Evolutionary conservation across 2,113 vertebrate species (phyloP).

Genomic region (Hippocampus zosterae): DNA sequence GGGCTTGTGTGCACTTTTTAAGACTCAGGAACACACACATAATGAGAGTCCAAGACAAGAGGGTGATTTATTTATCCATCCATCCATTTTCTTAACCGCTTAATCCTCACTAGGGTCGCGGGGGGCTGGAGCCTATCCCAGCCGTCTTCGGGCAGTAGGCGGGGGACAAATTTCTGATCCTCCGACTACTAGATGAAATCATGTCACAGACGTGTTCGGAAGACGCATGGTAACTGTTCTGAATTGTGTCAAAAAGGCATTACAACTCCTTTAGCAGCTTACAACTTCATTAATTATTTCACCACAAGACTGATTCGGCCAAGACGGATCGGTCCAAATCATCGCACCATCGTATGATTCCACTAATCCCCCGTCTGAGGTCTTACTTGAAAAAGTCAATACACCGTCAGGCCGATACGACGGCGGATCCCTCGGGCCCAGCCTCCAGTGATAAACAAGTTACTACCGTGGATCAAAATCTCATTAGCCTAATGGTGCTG

Average conservation of each 20-base stretch:
- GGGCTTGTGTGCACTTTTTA: too few relatives aligned
- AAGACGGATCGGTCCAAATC: constrained; percentile 22
- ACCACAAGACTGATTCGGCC: constrained; percentile 27
- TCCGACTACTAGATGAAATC: too few relatives aligned
- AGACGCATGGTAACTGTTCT: not conserved
- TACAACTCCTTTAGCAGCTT: not conserved
- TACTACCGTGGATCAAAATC: constrained; percentile 32
- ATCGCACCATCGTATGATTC: constrained; percentile 5
- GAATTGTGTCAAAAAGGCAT: not conserved
- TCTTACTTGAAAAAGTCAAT: constrained; percentile 36
- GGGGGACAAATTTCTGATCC: too few relatives aligned
- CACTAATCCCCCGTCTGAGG: constrained; percentile 27
- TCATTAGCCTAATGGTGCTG: constrained; percentile 39
- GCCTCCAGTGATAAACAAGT: constrained; percentile 30
- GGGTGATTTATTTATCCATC: too few relatives aligned
- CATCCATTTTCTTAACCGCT: too few relatives aligned
- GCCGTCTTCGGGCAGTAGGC: too few relatives aligned
- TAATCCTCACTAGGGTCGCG: too few relatives aligned
- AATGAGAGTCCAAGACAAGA: too few relatives aligned
- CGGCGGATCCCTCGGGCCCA: constrained; percentile 16
- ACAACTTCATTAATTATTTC: constrained; percentile 21
- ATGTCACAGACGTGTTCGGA: not conserved
- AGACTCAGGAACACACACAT: too few relatives aligned
- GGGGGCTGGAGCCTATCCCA: too few relatives aligned
- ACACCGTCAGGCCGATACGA: constrained; percentile 21